Base-by-base conservation (phyloP, 2,797 vertebrate species). In the Otus scops region DNA sequence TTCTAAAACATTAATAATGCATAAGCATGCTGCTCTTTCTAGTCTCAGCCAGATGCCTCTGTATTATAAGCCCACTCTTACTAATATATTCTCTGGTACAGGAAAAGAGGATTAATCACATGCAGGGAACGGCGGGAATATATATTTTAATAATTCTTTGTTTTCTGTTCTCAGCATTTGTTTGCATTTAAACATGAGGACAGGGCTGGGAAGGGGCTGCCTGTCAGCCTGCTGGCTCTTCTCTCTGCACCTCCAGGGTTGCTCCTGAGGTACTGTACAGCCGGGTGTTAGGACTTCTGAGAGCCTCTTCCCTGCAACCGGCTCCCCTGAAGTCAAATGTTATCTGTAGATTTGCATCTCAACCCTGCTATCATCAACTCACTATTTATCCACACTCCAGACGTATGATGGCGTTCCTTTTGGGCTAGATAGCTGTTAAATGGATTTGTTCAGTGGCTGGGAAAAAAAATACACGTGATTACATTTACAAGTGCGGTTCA, bases 11-110 rank as follows among this genome's bases (percentile, higher is more conserved):
- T 96, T 89, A 96, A 96, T 95, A 95, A 96, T 96, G 71, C 84
- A 96, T 92, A 83, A 95, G 54, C 71, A n/a, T 15, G 68, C 57
- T 89, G 68, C 69, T 89, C 75, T 80, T 81, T 85, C 84, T 85
- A 88, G 86, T 83, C 81, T 74, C 92, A 96, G 89, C 75, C 94
- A 96, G 95, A 91, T 97, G 92, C 93, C 85, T 96, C 90, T 78
- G 71, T 60, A 80, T 85, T 92, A 75, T 89, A 85, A 91, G 39
- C 36, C 53, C n/a, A 32, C 34, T 68, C 65, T 89, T 21, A 34
- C 38, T 94, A 83, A 88, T 80, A n/a, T 57, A 80, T 87, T 95
- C 71, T 53, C 60, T 85, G 54, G 45, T 85, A 89, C 56, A 87
- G 56, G 78, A 89, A 88, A 95, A 92, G 81, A 89, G 43, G 64